phyloP scores from a whole-genome alignment of 2,113 vertebrate genomes.

The Phaethon lepturus region DNA sequence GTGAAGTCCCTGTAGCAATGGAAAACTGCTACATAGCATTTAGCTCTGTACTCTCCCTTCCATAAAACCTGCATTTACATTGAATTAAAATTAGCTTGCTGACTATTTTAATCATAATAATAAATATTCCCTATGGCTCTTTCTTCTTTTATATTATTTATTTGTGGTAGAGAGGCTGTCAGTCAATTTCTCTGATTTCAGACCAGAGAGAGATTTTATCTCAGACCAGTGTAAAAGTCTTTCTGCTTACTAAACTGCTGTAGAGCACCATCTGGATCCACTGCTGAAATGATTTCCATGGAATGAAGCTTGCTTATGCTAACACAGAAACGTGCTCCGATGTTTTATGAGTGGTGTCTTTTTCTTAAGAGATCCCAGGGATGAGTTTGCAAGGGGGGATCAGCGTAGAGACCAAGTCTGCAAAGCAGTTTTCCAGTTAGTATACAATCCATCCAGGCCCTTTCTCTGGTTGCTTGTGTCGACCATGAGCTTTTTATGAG shows the following conservation, averaged over 20 bases:
- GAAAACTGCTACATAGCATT: slow-evolving; percentile 40
- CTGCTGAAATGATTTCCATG: not conserved
- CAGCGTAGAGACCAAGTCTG: not conserved
- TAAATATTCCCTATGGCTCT: slow-evolving; percentile 18
- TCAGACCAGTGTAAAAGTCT: not conserved
- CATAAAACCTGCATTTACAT: slow-evolving; percentile 26
- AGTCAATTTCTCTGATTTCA: slow-evolving; percentile 18
- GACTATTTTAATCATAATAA: slow-evolving; percentile 49
- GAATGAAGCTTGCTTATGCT: not conserved
- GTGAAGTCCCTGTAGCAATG: slow-evolving; percentile 30
- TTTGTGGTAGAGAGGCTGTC: not conserved
- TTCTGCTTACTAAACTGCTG: not conserved
- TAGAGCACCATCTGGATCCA: not conserved
- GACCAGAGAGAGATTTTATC: not conserved
- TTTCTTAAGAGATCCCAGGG: not conserved
- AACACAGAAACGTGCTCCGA: not conserved
- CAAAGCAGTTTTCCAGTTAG: not conserved
- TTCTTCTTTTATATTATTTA: slow-evolving; percentile 38
- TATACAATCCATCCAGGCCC: not conserved
- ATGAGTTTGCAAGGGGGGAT: not conserved
- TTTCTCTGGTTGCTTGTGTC: not conserved
- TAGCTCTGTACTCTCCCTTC: not conserved
- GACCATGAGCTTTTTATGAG: not conserved
- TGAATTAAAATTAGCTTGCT: slow-evolving; percentile 57
- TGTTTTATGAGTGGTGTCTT: not conserved